Evolutionary conservation across 1,140 invertebrate species (phyloP).

Genomic region (Orchestia grillus): DNA sequence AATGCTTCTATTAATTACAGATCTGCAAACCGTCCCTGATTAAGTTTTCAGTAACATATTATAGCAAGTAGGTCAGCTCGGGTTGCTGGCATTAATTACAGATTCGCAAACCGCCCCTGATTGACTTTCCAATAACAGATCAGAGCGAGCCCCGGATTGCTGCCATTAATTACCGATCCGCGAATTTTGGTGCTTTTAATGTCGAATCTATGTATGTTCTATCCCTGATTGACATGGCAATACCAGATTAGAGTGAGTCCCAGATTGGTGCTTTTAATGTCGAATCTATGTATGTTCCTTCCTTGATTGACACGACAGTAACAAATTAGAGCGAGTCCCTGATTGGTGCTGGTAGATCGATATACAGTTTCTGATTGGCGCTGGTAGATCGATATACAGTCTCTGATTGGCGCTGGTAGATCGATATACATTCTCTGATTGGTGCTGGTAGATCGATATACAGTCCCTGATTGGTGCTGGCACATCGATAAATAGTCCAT

Average conservation of each 20-base stretch:
- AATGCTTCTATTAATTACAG: not conserved
- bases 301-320: not conserved
- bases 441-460: no score
- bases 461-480: not conserved
- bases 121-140: not conserved
- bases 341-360: not conserved
- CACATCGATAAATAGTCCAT: no score
- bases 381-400: no score
- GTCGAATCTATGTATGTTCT: not conserved
- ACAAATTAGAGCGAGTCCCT: not conserved
- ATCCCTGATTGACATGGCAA: not conserved
- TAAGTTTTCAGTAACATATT: not conserved
- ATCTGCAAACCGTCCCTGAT: not conserved
- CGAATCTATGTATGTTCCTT: not conserved
- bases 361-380: no score
- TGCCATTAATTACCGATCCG: not conserved
- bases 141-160: not conserved
- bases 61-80: not conserved
- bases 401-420: no score
- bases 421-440: no score
- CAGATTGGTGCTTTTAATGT: not conserved
- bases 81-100: not conserved
- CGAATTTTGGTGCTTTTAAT: no score
- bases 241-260: not conserved
- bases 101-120: not conserved